Conservation (phyloP, 2,888 invertebrate genomes). For the Alentia gelatinosa region DNA sequence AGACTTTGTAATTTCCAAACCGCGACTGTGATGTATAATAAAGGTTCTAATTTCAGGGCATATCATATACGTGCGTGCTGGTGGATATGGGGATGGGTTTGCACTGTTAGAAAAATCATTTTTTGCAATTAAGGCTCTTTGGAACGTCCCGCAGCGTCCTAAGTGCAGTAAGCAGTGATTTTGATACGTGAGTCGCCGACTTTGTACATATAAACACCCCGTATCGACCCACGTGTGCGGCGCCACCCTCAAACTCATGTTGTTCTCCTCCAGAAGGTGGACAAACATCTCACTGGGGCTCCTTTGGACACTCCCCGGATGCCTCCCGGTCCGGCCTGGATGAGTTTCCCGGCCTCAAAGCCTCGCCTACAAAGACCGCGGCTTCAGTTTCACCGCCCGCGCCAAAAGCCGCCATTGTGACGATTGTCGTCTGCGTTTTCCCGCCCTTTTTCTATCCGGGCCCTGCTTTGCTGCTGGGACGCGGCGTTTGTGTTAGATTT, state of each 20-base stretch:
- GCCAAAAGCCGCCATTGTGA: constrained; percentile 17
- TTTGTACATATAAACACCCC: not conserved
- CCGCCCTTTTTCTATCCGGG: not conserved
- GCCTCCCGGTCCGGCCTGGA: not conserved
- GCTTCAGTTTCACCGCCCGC: not conserved
- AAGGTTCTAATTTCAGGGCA: no score
- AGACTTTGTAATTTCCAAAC: no score
- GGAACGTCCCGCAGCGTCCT: not conserved
- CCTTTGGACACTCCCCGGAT: not conserved
- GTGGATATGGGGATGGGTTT: no score
- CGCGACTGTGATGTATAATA: no score
- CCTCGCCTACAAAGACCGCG: not conserved
- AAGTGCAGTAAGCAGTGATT: not conserved
- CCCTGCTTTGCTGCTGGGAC: not conserved
- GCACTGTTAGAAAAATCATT: no score
- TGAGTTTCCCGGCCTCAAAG: not conserved
- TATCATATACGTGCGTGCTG: no score
- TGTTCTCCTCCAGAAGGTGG: not conserved
- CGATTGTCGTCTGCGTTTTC: constrained; percentile 7
- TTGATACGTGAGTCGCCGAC: not conserved
- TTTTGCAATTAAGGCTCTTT: not conserved
- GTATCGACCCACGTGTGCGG: not conserved
- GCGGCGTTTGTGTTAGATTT: constrained; percentile 43
- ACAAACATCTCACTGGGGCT: not conserved
- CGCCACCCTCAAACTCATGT: not conserved